Base-by-base conservation (phyloP, 2,888 invertebrate genomes). In the Limenitis camilla region DNA sequence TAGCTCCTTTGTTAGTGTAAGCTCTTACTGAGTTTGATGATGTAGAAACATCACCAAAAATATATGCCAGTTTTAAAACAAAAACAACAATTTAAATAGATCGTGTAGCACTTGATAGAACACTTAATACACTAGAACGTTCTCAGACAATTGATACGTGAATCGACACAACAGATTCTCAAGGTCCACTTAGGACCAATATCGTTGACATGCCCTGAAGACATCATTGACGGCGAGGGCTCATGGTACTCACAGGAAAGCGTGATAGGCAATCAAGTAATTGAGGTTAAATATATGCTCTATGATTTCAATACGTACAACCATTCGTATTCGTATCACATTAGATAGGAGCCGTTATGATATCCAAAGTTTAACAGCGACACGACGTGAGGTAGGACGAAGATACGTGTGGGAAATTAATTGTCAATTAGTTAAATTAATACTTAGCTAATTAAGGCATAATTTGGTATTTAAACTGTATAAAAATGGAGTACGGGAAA, bases 181-280 rank as follows among this genome's bases (percentile, higher is more conserved):
- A 61, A 59, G 56, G 53, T 59, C 55, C 63, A 61, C 62, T 65
- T 65, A 60, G 52, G 44, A 51, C 52, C 60, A 66, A 64, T 67
- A 60, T 61, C 64, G 56, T 59, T 62, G 61, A 62, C 58, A 61
- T 62, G 61, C 59, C 56, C 55, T 61, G 58, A 65, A 64, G 66
- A 66, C 60, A 61, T 19, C 19, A 19, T 19, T 19, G 19, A 19
- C 19, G 19, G 56, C 57, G 65, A 67, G 19, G 19, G 19, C 19
- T 19, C 19, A 19, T 19, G 3, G 19, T 19, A 19, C 19, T 19
- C 19, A 19, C 19, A 19, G 19, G 19, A 68, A 66, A 66, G 65
- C 68, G 67, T 64, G 71, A 72, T 69, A 67, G 68, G 64, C 77
- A 81, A 84, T 84, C 81, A 83, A 76, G 77, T 78, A 79, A 84